Evolutionary conservation across 2,888 invertebrate species (phyloP).

Genomic region (Drosophila picticornis): DNA sequence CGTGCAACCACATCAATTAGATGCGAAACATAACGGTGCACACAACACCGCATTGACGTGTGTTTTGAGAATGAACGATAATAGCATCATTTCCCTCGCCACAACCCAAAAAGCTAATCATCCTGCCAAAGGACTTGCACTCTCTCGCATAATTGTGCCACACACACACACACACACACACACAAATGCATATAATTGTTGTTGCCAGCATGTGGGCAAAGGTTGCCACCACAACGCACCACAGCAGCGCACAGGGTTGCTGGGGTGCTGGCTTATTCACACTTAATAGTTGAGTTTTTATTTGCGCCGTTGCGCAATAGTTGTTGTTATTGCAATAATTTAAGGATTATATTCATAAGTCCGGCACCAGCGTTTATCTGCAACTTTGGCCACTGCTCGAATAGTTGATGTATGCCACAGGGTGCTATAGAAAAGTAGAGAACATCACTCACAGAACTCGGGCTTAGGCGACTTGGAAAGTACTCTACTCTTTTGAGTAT

Average conservation of each 20-base stretch:
- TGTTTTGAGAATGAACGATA: constrained; percentile 42
- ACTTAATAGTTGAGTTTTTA: constrained; percentile 70
- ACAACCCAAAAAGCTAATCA: constrained; percentile 77
- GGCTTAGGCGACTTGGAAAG: not conserved
- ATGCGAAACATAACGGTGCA: constrained; percentile 37
- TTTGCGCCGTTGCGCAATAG: constrained; percentile 54
- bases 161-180: constrained; percentile 13
- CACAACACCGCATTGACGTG: constrained; percentile 41
- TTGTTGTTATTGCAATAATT: constrained; percentile 74
- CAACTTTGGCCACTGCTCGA: constrained; percentile 47
- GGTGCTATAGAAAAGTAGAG: not conserved
- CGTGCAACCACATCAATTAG: constrained; percentile 66
- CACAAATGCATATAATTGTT: constrained; percentile 53
- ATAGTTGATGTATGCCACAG: constrained; percentile 44
- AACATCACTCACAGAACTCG: not conserved
- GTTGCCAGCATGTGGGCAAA: constrained; percentile 32
- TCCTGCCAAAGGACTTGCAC: constrained; percentile 46
- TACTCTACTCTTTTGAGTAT: constrained; percentile 6
- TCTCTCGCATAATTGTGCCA: constrained; percentile 65
- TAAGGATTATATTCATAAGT: constrained; percentile 79
- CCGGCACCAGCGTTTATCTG: constrained; percentile 66
- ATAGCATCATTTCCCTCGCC: constrained; percentile 55
- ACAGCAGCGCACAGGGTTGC: constrained; percentile 32
- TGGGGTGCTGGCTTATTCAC: constrained; percentile 64
- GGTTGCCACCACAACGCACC: constrained; percentile 34